Conservation (phyloP, 2,888 invertebrate species). For the Oligia strigilis region DNA sequence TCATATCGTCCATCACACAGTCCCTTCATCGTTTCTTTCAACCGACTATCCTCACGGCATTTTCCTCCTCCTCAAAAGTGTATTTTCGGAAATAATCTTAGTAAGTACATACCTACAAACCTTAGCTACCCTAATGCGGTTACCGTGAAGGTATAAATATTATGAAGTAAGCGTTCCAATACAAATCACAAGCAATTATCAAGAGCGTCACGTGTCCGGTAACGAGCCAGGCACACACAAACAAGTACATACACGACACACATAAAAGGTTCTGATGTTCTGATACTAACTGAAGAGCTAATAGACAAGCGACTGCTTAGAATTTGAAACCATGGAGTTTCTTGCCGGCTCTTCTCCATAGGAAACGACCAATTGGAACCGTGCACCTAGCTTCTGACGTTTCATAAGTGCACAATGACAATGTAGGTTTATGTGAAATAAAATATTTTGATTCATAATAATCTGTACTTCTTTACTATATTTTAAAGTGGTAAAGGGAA, state of each 20-base stretch:
- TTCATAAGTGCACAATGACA: too few relatives aligned
- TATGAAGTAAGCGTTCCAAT: conserved; percentile 46
- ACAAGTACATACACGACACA: neutral
- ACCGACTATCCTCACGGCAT: too few relatives aligned
- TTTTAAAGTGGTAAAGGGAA: too few relatives aligned
- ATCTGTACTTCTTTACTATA: neutral
- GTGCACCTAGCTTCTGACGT: too few relatives aligned
- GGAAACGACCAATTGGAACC: too few relatives aligned
- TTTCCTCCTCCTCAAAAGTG: neutral
- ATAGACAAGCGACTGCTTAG: neutral
- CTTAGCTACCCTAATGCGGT: too few relatives aligned
- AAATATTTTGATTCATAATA: neutral
- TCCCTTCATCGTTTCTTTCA: neutral
- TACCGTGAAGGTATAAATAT: conserved; percentile 1
- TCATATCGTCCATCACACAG: neutral
- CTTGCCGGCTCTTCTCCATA: too few relatives aligned
- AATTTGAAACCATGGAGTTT: neutral
- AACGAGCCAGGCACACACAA: conserved; percentile 31
- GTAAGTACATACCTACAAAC: too few relatives aligned
- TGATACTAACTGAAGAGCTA: neutral
- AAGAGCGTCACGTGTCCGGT: conserved; percentile 48
- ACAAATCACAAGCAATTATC: conserved; percentile 51
- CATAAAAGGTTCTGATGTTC: neutral
- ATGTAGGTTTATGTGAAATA: too few relatives aligned
- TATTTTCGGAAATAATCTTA: neutral